These are phyloP conservation scores for Osedax frankpressi DNA, from an alignment of 2,888 invertebrate species.

Conservation along the genomic window DNA sequence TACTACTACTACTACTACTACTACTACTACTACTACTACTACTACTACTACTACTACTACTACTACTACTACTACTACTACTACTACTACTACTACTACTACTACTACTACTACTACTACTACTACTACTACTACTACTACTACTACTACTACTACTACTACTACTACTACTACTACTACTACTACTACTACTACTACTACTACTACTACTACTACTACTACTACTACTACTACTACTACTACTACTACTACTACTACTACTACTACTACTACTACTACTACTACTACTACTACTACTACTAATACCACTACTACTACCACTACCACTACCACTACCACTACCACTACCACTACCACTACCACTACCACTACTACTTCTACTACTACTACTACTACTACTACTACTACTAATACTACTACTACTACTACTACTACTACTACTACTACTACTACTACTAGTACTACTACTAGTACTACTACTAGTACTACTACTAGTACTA, in stretches of 20 bases:
- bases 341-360: conserved; percentile 1
- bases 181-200: conserved; percentile 10
- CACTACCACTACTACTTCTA: not conserved
- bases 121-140: conserved; percentile 11
- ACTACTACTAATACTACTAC: too few species aligned
- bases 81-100: too few species aligned
- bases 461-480: too few species aligned
- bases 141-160: conserved; percentile 13
- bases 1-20: too few species aligned
- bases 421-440: too few species aligned
- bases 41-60: too few species aligned
- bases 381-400: not conserved
- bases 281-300: too few species aligned
- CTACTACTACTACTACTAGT: too few species aligned
- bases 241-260: conserved; percentile 12
- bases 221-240: conserved; percentile 8
- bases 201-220: conserved; percentile 4
- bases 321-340: conserved; percentile 41
- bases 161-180: conserved; percentile 13
- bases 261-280: conserved; percentile 6
- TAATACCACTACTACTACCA: conserved; percentile 39
- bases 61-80: too few species aligned
- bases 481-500: too few species aligned
- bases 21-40: too few species aligned
- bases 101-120: too few species aligned